Evolutionary conservation across 2,113 vertebrate genomes (phyloP).

Genomic region (Aptenodytes patagonicus): DNA sequence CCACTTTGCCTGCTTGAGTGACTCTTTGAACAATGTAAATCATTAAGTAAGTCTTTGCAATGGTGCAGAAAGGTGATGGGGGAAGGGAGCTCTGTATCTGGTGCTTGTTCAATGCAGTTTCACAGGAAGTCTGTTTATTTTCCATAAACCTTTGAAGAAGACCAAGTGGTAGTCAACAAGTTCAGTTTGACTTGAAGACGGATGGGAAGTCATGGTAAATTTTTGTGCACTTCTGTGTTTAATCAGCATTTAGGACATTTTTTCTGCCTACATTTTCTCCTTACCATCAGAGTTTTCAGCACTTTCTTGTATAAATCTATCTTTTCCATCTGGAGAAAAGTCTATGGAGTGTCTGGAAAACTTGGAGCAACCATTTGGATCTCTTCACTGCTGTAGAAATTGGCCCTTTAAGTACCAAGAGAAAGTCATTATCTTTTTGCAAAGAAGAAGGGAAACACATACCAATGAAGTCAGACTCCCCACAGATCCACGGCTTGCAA

Average conservation of each 20-base stretch:
- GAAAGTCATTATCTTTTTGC: not conserved
- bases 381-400: not conserved
- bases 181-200: not conserved
- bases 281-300: not conserved
- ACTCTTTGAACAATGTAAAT: conserved; percentile 71
- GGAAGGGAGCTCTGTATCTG: conserved; percentile 37
- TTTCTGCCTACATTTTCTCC: not conserved
- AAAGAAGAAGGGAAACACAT: not conserved
- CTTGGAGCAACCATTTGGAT: not conserved
- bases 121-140: conserved; percentile 1
- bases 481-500: not conserved
- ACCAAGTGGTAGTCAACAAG: not conserved
- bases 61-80: conserved; percentile 37
- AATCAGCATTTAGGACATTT: not conserved
- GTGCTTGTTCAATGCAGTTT: conserved; percentile 11
- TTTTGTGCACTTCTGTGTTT: not conserved
- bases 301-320: not conserved
- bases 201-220: not conserved
- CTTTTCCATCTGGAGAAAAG: not conserved
- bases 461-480: not conserved
- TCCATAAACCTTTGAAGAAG: not conserved
- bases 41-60: conserved; percentile 68
- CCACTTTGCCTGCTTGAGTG: conserved; percentile 66
- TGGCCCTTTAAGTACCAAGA: not conserved
- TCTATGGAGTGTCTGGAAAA: not conserved